These are phyloP conservation scores for Percopsis transmontana DNA, from an alignment of 2,113 vertebrate genomes.

Conservation along the genomic window DNA sequence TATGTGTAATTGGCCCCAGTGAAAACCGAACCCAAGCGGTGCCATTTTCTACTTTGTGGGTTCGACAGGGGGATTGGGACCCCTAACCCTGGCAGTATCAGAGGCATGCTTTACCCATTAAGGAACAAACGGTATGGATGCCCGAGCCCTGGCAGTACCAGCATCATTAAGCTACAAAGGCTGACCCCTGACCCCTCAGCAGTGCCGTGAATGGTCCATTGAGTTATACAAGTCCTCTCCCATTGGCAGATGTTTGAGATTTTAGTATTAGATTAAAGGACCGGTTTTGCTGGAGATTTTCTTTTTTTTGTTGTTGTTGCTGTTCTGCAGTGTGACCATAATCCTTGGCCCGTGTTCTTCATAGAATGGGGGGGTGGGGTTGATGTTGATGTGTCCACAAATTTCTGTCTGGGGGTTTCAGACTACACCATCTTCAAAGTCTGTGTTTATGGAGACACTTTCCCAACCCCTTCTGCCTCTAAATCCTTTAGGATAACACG, in stretches of 20 bases:
- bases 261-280: too few species aligned
- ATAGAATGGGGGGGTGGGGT: background rate
- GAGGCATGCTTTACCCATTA: background rate
- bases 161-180: background rate
- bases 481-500: conserved; percentile 62
- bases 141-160: background rate
- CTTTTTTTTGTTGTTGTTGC: too few species aligned
- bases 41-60: too few species aligned
- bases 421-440: conserved; percentile 42
- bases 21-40: too few species aligned
- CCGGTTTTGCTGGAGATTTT: too few species aligned
- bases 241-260: background rate
- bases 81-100: background rate
- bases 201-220: background rate
- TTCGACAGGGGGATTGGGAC: background rate
- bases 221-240: background rate
- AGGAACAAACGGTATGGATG: background rate
- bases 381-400: conserved; percentile 29
- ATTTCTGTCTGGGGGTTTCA: conserved; percentile 3
- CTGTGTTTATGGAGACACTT: conserved; percentile 3
- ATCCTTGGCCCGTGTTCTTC: background rate
- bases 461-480: conserved; percentile 26
- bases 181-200: too few species aligned
- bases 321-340: background rate
- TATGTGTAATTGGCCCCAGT: too few species aligned